These are phyloP conservation scores for Amphiprion clarkii DNA, from an alignment of 2,797 vertebrate species.

Conservation along the genomic window DNA sequence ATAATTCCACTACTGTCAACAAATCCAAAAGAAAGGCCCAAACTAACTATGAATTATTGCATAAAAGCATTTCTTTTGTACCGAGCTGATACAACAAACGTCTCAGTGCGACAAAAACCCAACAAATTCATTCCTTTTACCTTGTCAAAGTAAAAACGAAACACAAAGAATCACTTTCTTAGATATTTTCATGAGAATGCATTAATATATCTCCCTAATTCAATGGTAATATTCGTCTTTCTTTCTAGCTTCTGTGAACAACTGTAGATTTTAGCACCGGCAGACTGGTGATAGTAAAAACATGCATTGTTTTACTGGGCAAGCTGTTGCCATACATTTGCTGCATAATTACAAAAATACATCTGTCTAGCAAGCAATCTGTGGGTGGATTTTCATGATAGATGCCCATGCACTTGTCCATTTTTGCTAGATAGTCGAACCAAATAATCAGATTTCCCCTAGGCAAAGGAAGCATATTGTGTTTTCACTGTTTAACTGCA, in stretches of 20 bases:
- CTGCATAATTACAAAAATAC: neutral
- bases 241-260: neutral
- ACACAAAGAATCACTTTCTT: neutral
- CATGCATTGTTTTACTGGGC: neutral
- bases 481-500: neutral
- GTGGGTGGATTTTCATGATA: slow-evolving; percentile 8
- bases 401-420: neutral
- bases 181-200: neutral
- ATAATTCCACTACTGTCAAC: neutral
- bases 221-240: neutral
- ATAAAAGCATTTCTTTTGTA: neutral
- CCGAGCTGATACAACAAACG: neutral
- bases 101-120: neutral
- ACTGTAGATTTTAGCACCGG: neutral
- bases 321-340: neutral
- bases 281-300: neutral
- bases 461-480: neutral
- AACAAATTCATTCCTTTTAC: neutral
- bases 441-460: slow-evolving; percentile 17
- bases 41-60: neutral
- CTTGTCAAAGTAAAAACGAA: neutral
- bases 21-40: neutral
- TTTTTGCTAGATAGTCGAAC: neutral
- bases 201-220: neutral
- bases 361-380: neutral